A percentile compares a stretch with the other conserved stretches of the same genome.
Evolutionary conservation across 2,888 invertebrate species (phyloP).

Genomic region (Phortica okadai): DNA sequence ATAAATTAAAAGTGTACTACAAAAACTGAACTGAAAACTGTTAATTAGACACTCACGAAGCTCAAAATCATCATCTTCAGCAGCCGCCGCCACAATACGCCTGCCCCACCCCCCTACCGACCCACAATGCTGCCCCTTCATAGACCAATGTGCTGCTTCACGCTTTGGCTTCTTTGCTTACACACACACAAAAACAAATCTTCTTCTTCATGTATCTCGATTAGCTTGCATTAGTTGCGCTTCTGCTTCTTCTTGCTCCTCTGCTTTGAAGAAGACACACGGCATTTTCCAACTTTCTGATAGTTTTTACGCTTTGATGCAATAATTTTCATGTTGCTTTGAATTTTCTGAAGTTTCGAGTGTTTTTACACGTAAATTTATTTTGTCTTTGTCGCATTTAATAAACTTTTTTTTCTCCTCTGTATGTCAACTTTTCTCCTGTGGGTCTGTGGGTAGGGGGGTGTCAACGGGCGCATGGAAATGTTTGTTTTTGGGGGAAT

Average conservation of each 20-base stretch:
- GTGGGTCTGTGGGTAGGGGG: conserved; percentile 42
- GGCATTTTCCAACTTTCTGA: not conserved
- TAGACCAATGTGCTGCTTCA: not conserved
- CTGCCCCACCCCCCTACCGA: not conserved
- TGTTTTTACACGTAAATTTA: conserved; percentile 59
- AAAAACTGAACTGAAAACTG: conserved; percentile 54
- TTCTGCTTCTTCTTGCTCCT: not conserved
- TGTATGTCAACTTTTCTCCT: conserved; percentile 15
- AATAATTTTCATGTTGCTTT: conserved; percentile 55
- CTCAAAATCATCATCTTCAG: conserved; percentile 32
- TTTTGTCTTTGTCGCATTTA: conserved; percentile 61
- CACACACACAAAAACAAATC: not conserved
- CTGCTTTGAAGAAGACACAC: too few species aligned
- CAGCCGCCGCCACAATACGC: not conserved
- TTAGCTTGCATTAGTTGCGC: conserved; percentile 53
- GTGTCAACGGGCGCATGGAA: conserved; percentile 38
- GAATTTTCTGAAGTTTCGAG: conserved; percentile 39
- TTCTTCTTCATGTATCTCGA: conserved; percentile 60
- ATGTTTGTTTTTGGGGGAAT: conserved; percentile 8
- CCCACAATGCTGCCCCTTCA: not conserved
- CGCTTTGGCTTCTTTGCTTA: not conserved
- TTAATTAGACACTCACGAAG: conserved; percentile 69
- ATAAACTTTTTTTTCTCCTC: conserved; percentile 48
- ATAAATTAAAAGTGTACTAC: conserved; percentile 70
- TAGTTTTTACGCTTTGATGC: conserved; percentile 25